Evolutionary conservation across 2,113 vertebrate genomes (phyloP), one percentile per base, ranked within the genome.

Genomic region (Sprattus sprattus): DNA sequence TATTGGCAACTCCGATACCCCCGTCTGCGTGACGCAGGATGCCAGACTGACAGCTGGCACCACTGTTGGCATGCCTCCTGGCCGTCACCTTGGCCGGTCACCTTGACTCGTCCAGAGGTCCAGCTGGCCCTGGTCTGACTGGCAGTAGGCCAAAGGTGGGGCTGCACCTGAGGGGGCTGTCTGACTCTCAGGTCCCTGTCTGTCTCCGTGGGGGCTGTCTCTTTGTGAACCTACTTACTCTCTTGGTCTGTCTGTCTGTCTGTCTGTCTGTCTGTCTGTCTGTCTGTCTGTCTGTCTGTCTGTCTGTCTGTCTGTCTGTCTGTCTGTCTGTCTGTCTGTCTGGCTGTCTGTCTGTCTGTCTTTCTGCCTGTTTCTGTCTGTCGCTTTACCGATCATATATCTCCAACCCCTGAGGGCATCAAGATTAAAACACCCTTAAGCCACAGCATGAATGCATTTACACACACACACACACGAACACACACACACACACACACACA

Each of bases 11-110:
- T 32, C 10, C 13, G 67, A 75, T 25, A 75, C 25, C 8, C 67
- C 28, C 28, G 52, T 54, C 52, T 18, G 52, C 22, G 54, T 25
- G 67, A 86, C 18, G 46, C 16, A 52, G 20, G 47, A 86, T 86
- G 82, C 50, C 45, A 82, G 28, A 16, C 16, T 82, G 57, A 75
- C 67, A 75, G 47, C 67, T 57, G 50, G 57, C 52, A 44, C 50
- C 67, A 54, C 82, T 83, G 50, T 83, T 60, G 82, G 28, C 82
- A 32, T 32, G 28, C 50, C 32, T 6, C 50, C 39, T 32, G 47
- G 45, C 45, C 20, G 45, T 84, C 57, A 75, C 83, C 60, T 84
- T 78, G 83, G 71, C 64, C 45, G 2, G 83, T 84, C 83, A 71
- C 39, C 64, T 75, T 32, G 45, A 46, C 83, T 84, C 25, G n/a